Evolutionary conservation across 1,140 invertebrate genomes (phyloP).

Genomic region (Carposina sasakii): DNA sequence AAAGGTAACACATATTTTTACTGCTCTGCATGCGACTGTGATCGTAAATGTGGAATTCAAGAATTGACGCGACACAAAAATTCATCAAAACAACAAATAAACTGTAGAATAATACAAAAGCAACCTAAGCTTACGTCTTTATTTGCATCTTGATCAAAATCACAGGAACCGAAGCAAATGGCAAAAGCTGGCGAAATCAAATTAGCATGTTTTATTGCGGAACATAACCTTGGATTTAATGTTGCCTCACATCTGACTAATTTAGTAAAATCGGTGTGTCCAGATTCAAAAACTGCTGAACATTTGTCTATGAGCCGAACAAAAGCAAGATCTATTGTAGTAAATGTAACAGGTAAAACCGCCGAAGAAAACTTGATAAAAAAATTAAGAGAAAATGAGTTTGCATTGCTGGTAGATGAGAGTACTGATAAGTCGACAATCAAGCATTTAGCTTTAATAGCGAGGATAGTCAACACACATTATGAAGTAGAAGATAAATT

Average conservation of each 20-base stretch:
- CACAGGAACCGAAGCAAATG: too few relatives aligned
- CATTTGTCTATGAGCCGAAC: not conserved
- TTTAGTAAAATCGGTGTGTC: not conserved
- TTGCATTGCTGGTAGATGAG: slow-evolving; percentile 46
- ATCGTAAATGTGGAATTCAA: slow-evolving; percentile 20
- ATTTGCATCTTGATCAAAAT: too few relatives aligned
- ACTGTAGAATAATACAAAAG: slow-evolving; percentile 15
- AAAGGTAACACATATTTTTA: slow-evolving; percentile 15
- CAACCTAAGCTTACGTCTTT: slow-evolving; percentile 17
- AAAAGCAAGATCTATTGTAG: not conserved
- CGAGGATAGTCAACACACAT: slow-evolving; percentile 25
- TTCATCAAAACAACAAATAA: slow-evolving; percentile 16
- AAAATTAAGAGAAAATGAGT: slow-evolving; percentile 14
- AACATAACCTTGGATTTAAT: not conserved
- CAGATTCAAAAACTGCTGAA: not conserved
- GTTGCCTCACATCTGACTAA: not conserved
- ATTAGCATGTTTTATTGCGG: not conserved
- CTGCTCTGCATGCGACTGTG: slow-evolving; percentile 18
- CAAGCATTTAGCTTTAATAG: slow-evolving; percentile 37
- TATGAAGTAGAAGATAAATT: slow-evolving; percentile 36
- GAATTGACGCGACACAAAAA: slow-evolving; percentile 17
- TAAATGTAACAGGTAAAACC: not conserved
- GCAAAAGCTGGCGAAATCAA: not conserved
- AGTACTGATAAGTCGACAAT: slow-evolving; percentile 34
- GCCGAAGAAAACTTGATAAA: not conserved